Percentiles rank a stretch among this genome's conserved stretches.
Evolutionary conservation across 2,888 invertebrate species (phyloP).

Genomic region (Leptopterna dolabrata): DNA sequence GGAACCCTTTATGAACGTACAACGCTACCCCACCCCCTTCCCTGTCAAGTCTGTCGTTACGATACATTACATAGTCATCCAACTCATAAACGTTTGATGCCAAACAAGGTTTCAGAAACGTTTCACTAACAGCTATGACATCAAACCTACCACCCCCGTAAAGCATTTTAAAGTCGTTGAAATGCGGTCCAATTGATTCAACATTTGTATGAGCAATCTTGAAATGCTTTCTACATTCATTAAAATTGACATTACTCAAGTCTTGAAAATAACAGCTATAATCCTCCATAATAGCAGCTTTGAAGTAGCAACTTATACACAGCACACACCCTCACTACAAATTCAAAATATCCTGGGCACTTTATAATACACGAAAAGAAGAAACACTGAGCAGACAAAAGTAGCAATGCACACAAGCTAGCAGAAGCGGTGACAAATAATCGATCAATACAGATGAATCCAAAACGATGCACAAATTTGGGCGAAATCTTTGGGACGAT

Average conservation of each 20-base stretch:
- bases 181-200: not conserved
- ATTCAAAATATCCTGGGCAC: not conserved
- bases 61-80: conserved; percentile 14
- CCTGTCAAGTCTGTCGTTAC: conserved; percentile 4
- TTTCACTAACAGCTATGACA: not conserved
- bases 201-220: conserved; percentile 17
- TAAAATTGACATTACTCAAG: not conserved
- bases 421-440: no score
- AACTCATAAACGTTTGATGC: not conserved
- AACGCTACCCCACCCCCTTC: conserved; percentile 33
- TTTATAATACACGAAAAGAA: no score
- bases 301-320: not conserved
- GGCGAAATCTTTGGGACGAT: no score
- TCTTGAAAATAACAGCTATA: not conserved
- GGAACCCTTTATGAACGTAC: conserved; percentile 3
- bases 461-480: no score
- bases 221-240: not conserved
- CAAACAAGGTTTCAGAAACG: conserved; percentile 27
- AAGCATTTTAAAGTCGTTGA: not conserved
- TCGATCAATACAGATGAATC: no score
- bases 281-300: not conserved
- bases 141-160: not conserved
- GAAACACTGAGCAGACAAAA: no score
- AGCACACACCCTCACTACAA: not conserved
- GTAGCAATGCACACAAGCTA: no score